Evolutionary conservation across 2,113 vertebrate species (phyloP).

Genomic region (zebrafish (Danio rerio)): GRCz12tu NC_133194.1:34828001-34828500

Average conservation of each 20-base stretch:
- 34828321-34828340: too few species aligned
- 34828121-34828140: slow-evolving; percentile 23
- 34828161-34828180: slow-evolving; percentile 38
- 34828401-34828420: too few species aligned
- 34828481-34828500: too few species aligned
- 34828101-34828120: not conserved
- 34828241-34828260: slow-evolving; percentile 12
- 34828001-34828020: slow-evolving; percentile 38
- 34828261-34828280: too few species aligned
- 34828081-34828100: slow-evolving; percentile 37
- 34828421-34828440: too few species aligned
- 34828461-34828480: too few species aligned
- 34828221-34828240: slow-evolving; percentile 42
- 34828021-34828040: slow-evolving; percentile 52
- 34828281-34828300: too few species aligned
- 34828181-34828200: slow-evolving; percentile 37
- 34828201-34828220: slow-evolving; percentile 14
- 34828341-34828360: too few species aligned
- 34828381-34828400: too few species aligned
- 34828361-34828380: too few species aligned
- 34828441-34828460: too few species aligned
- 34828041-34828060: slow-evolving; percentile 45
- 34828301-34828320: too few species aligned
- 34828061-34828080: slow-evolving; percentile 18
- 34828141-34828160: slow-evolving; percentile 12